These are phyloP conservation scores for Macroglossus sobrinus DNA, from an alignment of 2,113 vertebrate species.

Conservation along the genomic window DNA sequence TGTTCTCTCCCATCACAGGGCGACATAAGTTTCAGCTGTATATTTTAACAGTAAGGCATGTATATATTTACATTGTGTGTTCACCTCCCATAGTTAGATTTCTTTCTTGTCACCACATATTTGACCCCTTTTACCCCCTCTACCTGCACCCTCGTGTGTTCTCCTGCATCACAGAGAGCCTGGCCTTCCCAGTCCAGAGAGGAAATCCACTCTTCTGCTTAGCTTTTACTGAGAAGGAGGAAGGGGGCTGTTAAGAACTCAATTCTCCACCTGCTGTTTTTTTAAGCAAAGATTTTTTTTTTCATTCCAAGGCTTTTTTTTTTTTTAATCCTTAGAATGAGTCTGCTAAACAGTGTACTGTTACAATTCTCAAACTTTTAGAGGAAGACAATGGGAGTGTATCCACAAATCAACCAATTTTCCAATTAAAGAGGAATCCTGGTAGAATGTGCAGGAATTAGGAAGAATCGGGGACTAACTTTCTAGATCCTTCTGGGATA, in stretches of 20 bases:
- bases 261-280: background rate
- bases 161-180: background rate
- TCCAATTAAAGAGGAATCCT: background rate
- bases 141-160: background rate
- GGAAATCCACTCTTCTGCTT: constrained; percentile 4
- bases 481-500: background rate
- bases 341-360: background rate
- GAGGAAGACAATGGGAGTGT: background rate
- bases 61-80: too few species aligned
- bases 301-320: background rate
- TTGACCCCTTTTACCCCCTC: too few species aligned
- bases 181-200: background rate
- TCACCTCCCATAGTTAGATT: too few species aligned
- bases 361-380: constrained; percentile 2
- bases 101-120: too few species aligned
- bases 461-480: background rate
- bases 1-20: background rate
- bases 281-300: background rate
- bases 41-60: too few species aligned
- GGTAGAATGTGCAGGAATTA: background rate
- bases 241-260: background rate
- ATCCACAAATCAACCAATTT: background rate
- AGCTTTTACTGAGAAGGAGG: background rate
- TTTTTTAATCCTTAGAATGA: background rate
- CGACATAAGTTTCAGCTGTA: too few species aligned